A percentile compares a stretch with the other conserved stretches of the same genome.
phyloP scores from a whole-genome alignment of 1,140 invertebrate genomes.

The Danaus melanippus region DNA sequence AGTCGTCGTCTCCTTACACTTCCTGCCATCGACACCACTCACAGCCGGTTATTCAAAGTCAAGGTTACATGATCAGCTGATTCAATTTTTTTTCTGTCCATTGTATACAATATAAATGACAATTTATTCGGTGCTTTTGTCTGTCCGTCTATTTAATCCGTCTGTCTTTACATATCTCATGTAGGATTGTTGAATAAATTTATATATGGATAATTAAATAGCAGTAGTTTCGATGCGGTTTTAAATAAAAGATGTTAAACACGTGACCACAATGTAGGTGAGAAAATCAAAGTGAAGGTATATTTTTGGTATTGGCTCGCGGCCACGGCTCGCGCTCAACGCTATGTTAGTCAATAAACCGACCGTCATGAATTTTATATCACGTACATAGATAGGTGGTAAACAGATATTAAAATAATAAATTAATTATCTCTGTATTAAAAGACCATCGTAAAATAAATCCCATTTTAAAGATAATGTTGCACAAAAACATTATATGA shows the following conservation, averaged over 20 bases:
- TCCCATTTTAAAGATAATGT: too few species aligned
- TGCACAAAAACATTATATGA: too few species aligned
- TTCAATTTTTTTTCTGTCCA: not conserved
- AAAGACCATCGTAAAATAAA: too few species aligned
- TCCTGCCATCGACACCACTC: conserved; percentile 34
- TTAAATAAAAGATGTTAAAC: conserved; percentile 4
- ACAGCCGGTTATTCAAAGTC: conserved; percentile 33
- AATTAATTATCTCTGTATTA: too few species aligned
- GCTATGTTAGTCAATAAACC: conserved; percentile 56
- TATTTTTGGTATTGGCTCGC: conserved; percentile 53
- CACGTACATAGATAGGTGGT: conserved; percentile 12
- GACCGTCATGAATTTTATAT: conserved; percentile 27
- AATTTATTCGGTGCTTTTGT: too few species aligned
- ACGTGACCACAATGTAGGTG: conserved; percentile 55
- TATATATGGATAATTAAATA: too few species aligned
- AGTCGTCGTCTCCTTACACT: conserved; percentile 29
- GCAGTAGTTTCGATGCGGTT: too few species aligned
- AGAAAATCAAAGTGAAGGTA: conserved; percentile 44
- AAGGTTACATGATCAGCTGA: conserved; percentile 31
- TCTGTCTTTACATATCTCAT: too few species aligned
- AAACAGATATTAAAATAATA: conserved; percentile 1
- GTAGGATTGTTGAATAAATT: too few species aligned
- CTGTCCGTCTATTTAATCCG: too few species aligned
- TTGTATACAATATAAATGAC: too few species aligned
- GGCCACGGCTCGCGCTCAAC: conserved; percentile 39